phyloP scores from a whole-genome alignment of 2,888 invertebrate species.

The Eupithecia abbreviata region DNA sequence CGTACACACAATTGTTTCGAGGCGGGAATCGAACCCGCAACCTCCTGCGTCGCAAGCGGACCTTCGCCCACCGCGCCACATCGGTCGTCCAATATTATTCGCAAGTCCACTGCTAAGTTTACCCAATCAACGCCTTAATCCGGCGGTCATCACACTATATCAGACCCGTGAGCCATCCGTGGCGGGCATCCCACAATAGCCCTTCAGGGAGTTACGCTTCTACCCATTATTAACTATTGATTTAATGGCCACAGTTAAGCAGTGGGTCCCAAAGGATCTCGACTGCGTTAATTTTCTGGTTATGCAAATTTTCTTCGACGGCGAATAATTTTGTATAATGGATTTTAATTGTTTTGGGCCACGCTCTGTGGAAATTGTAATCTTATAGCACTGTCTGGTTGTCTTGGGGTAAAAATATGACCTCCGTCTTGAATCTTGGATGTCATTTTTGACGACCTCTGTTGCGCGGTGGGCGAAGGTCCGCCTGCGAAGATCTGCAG shows the following conservation, averaged over 20 bases:
- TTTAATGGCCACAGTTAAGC: constrained; percentile 26
- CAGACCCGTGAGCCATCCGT: constrained; percentile 6
- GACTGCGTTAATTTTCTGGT: constrained; percentile 37
- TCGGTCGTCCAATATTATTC: too few relatives aligned
- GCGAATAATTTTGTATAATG: constrained; percentile 37
- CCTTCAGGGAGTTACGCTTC: constrained; percentile 12
- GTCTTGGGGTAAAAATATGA: neutral
- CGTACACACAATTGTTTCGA: too few relatives aligned
- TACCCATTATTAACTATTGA: constrained; percentile 16
- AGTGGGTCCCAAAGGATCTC: constrained; percentile 25
- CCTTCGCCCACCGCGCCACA: too few relatives aligned
- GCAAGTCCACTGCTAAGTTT: neutral
- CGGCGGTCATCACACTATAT: constrained; percentile 9
- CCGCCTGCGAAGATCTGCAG: too few relatives aligned
- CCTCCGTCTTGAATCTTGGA: neutral
- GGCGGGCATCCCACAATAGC: neutral
- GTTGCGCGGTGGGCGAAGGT: too few relatives aligned
- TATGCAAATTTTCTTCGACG: constrained; percentile 36
- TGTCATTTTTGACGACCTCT: too few relatives aligned
- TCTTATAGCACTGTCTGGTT: constrained; percentile 3
- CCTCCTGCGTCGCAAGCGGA: too few relatives aligned
- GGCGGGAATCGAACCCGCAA: too few relatives aligned
- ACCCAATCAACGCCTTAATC: neutral
- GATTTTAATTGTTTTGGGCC: constrained; percentile 34
- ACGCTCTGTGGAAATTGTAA: constrained; percentile 27